Conservation (phyloP, 64 coral and sea anemone species). For the Porites lutea region DNA sequence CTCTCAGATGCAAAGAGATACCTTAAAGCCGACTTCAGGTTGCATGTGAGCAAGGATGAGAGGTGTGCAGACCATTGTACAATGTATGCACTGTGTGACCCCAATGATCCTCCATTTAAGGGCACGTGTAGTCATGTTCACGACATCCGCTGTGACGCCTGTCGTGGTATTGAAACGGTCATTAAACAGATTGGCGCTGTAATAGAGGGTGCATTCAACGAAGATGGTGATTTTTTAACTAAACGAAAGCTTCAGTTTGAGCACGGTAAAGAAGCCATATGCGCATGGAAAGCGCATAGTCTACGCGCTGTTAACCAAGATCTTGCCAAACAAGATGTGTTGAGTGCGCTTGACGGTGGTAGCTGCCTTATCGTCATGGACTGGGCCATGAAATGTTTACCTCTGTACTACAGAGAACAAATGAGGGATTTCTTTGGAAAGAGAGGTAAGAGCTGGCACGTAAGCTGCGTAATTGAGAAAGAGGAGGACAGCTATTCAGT, state of each 20-base stretch:
- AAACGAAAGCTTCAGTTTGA: background rate
- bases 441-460: background rate
- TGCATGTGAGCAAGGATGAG: conserved; percentile 25
- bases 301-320: conserved; percentile 36
- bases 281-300: conserved; percentile 16
- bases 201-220: background rate
- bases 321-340: conserved; percentile 43
- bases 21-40: conserved; percentile 57
- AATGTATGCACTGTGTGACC: background rate
- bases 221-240: background rate
- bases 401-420: conserved; percentile 32
- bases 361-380: conserved; percentile 55
- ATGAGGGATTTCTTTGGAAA: background rate
- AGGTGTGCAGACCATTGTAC: conserved; percentile 42
- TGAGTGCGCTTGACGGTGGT: conserved; percentile 20
- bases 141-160: background rate
- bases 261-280: background rate
- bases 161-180: background rate
- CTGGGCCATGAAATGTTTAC: conserved; percentile 66
- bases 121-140: background rate
- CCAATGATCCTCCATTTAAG: background rate
- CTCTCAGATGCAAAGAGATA: conserved; percentile 47
- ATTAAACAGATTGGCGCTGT: background rate
- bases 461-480: background rate
- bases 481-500: background rate